Evolutionary conservation across 2,888 invertebrate genomes (phyloP).

Genomic region (Tetropium fuscum): DNA sequence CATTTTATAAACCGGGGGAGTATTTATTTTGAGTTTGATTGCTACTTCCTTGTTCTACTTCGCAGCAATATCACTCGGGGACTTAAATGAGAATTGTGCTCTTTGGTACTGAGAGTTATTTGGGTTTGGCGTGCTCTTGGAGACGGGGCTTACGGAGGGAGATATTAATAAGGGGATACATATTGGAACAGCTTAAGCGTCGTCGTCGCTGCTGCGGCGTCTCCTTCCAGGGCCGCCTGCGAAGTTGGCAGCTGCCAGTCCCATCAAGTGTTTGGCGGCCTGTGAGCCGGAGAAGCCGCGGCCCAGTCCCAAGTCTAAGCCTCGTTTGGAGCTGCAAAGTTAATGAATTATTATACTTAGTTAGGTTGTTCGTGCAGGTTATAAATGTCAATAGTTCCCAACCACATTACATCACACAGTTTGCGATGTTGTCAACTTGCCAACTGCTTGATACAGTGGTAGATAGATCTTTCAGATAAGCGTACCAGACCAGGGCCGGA

Average conservation of each 20-base stretch:
- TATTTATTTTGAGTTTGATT: no score
- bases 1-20: no score
- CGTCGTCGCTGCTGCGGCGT: constrained; percentile 74
- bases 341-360: constrained; percentile 14
- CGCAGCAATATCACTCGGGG: no score
- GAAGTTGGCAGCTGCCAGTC: constrained; percentile 88
- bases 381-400: background rate
- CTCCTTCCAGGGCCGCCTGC: constrained; percentile 90
- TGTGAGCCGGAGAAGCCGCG: constrained; percentile 92
- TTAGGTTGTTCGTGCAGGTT: no score
- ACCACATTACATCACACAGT: no score
- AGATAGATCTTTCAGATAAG: no score
- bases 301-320: constrained; percentile 87
- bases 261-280: constrained; percentile 93
- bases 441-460: no score
- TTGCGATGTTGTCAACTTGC: no score
- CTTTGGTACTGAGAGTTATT: no score
- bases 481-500: no score
- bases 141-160: constrained; percentile 14
- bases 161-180: constrained; percentile 5
- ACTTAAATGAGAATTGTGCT: no score
- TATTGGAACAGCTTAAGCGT: constrained; percentile 26
- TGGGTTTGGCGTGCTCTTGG: constrained; percentile 6
- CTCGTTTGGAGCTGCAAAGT: constrained; percentile 82
- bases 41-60: no score